Percentiles rank a stretch among this genome's conserved stretches.
phyloP scores from a whole-genome alignment of 1,140 invertebrate species.

The Ruditapes philippinarum region DNA sequence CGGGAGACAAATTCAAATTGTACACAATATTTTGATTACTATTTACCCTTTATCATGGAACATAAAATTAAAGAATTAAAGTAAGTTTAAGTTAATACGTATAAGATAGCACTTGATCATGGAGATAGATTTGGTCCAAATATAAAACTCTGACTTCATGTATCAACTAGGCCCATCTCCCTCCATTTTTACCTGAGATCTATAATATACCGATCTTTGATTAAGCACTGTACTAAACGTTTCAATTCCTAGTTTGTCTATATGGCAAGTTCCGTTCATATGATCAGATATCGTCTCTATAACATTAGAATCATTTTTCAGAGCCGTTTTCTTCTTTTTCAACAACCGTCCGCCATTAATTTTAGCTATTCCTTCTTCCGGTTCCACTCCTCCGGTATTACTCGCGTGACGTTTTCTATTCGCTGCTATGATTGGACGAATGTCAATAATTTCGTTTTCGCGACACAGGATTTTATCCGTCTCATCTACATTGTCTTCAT shows the following conservation, averaged over 20 bases:
- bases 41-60: too few relatives aligned
- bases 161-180: too few relatives aligned
- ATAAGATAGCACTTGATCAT: too few relatives aligned
- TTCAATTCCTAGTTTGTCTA: background rate
- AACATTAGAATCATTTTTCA: background rate
- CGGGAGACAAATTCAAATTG: too few relatives aligned
- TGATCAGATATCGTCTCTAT: background rate
- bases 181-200: background rate
- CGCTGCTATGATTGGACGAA: constrained; percentile 52
- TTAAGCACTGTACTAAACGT: constrained; percentile 8
- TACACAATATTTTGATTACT: too few relatives aligned
- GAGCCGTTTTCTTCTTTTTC: constrained; percentile 3
- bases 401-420: constrained; percentile 54
- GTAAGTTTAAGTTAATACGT: too few relatives aligned
- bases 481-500: constrained; percentile 38
- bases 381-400: constrained; percentile 5
- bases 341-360: background rate
- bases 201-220: constrained; percentile 51
- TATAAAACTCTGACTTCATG: too few relatives aligned
- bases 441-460: constrained; percentile 38
- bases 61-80: too few relatives aligned
- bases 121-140: too few relatives aligned
- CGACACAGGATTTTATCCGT: constrained; percentile 29
- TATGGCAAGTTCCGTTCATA: background rate
- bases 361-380: background rate